Evolutionary conservation across 2,888 invertebrate species (phyloP), one percentile per base, ranked within the genome.

Genomic region (Chorisops tibialis): DNA sequence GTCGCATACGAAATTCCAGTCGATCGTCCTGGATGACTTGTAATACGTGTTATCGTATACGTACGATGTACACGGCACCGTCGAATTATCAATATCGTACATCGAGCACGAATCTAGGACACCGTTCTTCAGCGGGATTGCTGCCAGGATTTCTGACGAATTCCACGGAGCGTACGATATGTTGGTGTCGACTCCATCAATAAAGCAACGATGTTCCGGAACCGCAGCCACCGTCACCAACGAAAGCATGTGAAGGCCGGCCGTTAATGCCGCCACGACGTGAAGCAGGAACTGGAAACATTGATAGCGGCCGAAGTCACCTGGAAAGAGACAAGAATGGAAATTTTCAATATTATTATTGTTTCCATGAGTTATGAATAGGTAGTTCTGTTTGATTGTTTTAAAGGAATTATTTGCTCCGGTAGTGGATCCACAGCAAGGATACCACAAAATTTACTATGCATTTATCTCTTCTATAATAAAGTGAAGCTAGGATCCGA

Each of bases 241-340:
- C 0, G 89, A 87, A 65, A 92, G 76, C 91, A 92, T 91, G 73
- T 92, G 91, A 71, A 89, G 79, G 11, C 91, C 92, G 2, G 91
- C 91, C 1, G 89, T 88, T 69, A 91, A 77, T 0, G 87, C 91
- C 7, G 89, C 85, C 45, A 92, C 75, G 58, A 91, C 84, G 74
- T 91, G 91, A 0, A 92, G 81, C 43, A 85, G 79, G 74, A 89
- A 91, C 76, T 92, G 92, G 77, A 85, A 85, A 67, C 83, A 83
- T 78, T 92, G 92, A 74, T 91, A 91, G 70, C 84, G 85, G 54
- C 91, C 91, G 75, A 91, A 92, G 74, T 91, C 91, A 56, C 91
- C 91, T 87, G 77, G 38, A 83, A 69, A 14, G 39, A 54, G 39
- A 41, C 9, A 39, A 48, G 22, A 37, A 39, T 37, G 19, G 19